phyloP scores from a whole-genome alignment of 2,113 vertebrate genomes.

The Melanostigma gelatinosum region DNA sequence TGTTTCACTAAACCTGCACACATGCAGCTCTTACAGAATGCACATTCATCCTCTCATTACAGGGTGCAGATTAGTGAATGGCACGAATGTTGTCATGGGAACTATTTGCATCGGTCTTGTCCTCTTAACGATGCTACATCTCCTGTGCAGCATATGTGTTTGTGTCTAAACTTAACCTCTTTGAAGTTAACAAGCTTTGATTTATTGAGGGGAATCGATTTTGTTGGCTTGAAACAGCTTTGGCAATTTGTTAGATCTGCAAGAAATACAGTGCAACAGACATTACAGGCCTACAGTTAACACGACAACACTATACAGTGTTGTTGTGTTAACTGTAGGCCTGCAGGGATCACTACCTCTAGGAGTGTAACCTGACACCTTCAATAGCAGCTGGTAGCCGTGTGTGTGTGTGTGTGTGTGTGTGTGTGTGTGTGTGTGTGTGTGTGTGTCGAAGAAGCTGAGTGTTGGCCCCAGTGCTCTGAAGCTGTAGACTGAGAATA shows the following conservation, averaged over 20 bases:
- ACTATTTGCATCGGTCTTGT: background rate
- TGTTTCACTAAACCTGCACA: background rate
- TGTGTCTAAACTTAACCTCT: conserved; percentile 24
- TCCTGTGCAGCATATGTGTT: conserved; percentile 4
- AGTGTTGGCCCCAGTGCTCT: background rate
- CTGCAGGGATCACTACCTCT: background rate
- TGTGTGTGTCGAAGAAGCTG: background rate
- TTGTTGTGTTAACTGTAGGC: conserved; percentile 3
- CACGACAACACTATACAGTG: background rate
- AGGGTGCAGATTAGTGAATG: background rate
- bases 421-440: background rate
- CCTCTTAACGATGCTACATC: background rate
- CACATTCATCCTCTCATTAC: too few species aligned
- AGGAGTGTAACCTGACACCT: conserved; percentile 58
- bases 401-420: conserved; percentile 1
- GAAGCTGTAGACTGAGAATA: conserved; percentile 6
- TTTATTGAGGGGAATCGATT: conserved; percentile 26
- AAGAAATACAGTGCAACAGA: background rate
- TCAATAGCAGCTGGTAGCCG: conserved; percentile 34
- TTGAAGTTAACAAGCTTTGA: conserved; percentile 2
- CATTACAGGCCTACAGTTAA: too few species aligned
- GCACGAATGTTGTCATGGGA: background rate
- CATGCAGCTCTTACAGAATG: background rate
- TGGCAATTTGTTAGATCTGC: background rate
- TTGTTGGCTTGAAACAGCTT: conserved; percentile 1